Conservation (phyloP, 2,888 invertebrate genomes). For the Drosophila mulleri region DNA sequence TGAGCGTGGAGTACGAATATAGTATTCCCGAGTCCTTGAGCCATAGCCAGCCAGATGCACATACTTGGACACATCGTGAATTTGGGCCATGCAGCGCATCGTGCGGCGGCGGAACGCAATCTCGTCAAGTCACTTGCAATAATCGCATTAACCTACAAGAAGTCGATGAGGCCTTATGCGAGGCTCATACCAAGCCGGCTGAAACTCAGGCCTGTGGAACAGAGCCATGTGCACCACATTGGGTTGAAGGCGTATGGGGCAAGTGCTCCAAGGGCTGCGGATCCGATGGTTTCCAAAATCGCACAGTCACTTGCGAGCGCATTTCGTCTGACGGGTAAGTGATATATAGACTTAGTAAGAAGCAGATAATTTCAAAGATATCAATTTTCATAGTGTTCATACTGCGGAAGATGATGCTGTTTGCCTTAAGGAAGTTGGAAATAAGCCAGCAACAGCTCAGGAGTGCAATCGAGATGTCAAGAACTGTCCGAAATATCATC, state of each 20-base stretch:
- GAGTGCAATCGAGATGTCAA: constrained; percentile 90
- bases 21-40: constrained; percentile 91
- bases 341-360: not conserved
- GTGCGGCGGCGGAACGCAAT: constrained; percentile 96
- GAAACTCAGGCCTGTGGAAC: constrained; percentile 90
- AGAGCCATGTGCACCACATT: constrained; percentile 92
- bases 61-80: constrained; percentile 90
- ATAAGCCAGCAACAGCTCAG: constrained; percentile 89
- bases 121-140: constrained; percentile 92
- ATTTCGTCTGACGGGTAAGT: constrained; percentile 89
- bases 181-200: constrained; percentile 90
- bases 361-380: fast-evolving
- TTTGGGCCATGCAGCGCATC: constrained; percentile 93
- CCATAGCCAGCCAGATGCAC: constrained; percentile 89
- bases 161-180: constrained; percentile 92
- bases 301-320: constrained; percentile 92
- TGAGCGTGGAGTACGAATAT: constrained; percentile 95
- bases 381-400: constrained; percentile 85
- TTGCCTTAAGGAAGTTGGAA: constrained; percentile 89
- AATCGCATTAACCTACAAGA: constrained; percentile 89
- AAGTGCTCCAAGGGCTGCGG: constrained; percentile 94
- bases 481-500: constrained; percentile 94
- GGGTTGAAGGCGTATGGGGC: constrained; percentile 92
- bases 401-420: constrained; percentile 91
- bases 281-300: constrained; percentile 89